Evolutionary conservation across 2,888 invertebrate genomes (phyloP).

Genomic region (Kuschelorhynchus macadamiae): DNA sequence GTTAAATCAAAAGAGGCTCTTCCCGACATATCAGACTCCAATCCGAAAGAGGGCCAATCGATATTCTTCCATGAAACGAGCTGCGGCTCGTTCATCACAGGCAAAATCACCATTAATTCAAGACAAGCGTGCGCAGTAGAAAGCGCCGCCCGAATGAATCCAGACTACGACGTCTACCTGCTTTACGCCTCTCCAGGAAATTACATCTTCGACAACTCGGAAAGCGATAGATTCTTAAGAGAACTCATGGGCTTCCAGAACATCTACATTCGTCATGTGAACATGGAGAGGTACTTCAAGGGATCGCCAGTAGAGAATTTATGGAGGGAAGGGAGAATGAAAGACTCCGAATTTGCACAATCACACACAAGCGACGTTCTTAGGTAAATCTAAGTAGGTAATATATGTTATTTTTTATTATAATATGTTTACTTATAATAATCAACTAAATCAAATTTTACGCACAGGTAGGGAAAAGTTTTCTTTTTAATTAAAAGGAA

Average conservation of each 20-base stretch:
- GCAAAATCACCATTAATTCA: constrained; percentile 69
- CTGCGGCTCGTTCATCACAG: constrained; percentile 68
- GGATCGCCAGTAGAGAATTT: constrained; percentile 74
- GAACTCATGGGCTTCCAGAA: constrained; percentile 70
- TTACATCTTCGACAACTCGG: constrained; percentile 55
- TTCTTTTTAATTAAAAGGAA: constrained; percentile 6
- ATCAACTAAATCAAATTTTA: no score
- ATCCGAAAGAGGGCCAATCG: constrained; percentile 65
- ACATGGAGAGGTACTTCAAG: constrained; percentile 70
- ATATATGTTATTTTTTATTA: constrained; percentile 14
- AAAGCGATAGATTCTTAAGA: constrained; percentile 63
- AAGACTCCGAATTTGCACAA: constrained; percentile 71
- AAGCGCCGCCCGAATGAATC: constrained; percentile 77
- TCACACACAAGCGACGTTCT: constrained; percentile 78
- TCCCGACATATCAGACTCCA: constrained; percentile 61
- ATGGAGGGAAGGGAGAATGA: constrained; percentile 69
- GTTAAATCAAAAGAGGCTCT: constrained; percentile 52
- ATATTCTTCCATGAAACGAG: constrained; percentile 81
- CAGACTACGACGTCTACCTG: constrained; percentile 71
- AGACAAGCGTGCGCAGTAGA: constrained; percentile 80
- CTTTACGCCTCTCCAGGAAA: constrained; percentile 70
- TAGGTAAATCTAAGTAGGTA: constrained; percentile 54
- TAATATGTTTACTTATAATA: no score
- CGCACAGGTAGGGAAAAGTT: no score
- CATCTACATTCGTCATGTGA: constrained; percentile 70